Percentiles rank a stretch among this genome's conserved stretches.
Evolutionary conservation across 2,888 invertebrate species (phyloP).

Genomic region (Morpho achilles): DNA sequence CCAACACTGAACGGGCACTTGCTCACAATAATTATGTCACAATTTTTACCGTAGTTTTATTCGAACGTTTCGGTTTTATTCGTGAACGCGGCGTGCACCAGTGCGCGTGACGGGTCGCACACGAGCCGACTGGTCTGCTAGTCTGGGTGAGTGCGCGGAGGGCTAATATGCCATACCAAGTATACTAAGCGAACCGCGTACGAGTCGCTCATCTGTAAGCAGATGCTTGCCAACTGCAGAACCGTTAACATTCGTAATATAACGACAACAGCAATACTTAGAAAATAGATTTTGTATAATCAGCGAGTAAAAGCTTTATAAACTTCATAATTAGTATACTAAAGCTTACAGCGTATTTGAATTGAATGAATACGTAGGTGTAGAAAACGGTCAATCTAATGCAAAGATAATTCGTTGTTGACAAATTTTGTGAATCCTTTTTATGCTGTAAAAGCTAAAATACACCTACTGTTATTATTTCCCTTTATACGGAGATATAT

Average conservation of each 20-base stretch:
- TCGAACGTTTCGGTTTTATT: constrained; percentile 17
- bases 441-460: too few relatives aligned
- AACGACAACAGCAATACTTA: constrained; percentile 4
- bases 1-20: constrained; percentile 46
- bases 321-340: too few relatives aligned
- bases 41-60: constrained; percentile 20
- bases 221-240: constrained; percentile 31
- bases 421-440: too few relatives aligned
- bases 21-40: constrained; percentile 32
- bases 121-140: constrained; percentile 51
- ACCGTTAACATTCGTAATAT: constrained; percentile 46
- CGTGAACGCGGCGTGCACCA: constrained; percentile 40
- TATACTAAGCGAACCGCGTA: constrained; percentile 6
- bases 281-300: neutral
- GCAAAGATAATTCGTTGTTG: too few relatives aligned
- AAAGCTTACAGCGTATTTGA: too few relatives aligned
- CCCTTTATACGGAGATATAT: too few relatives aligned
- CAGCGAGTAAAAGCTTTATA: neutral
- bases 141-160: constrained; percentile 37
- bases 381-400: too few relatives aligned
- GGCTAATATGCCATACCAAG: constrained; percentile 33
- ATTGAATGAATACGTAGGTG: too few relatives aligned
- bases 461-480: too few relatives aligned
- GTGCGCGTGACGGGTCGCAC: constrained; percentile 70
- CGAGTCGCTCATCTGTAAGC: constrained; percentile 50